phyloP scores from a whole-genome alignment of 2,888 invertebrate species.

The Trichopria drosophilae region DNA sequence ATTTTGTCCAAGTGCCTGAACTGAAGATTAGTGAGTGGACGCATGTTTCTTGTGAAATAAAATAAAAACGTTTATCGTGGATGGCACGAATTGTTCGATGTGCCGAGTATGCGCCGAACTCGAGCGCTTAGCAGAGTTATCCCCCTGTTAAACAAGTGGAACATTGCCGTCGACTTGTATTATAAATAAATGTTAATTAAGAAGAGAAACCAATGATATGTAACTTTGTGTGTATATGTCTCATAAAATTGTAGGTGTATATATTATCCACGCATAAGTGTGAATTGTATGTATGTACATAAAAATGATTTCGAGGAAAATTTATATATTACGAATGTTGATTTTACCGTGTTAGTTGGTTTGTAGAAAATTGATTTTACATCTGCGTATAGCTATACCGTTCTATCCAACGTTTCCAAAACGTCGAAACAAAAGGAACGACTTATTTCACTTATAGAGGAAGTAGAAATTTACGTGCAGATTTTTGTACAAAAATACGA shows the following conservation, averaged over 20 bases:
- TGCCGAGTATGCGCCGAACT: too few relatives aligned
- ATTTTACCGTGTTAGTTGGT: too few relatives aligned
- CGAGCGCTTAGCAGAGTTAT: too few relatives aligned
- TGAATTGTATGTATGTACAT: constrained; percentile 25
- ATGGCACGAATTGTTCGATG: constrained; percentile 9
- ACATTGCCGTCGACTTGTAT: constrained; percentile 28
- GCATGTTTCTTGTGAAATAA: constrained; percentile 16
- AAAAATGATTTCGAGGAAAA: constrained; percentile 23
- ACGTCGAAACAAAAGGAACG: too few relatives aligned
- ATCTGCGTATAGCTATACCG: too few relatives aligned
- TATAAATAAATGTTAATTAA: constrained; percentile 34
- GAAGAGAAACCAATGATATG: constrained; percentile 28
- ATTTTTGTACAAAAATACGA: too few relatives aligned
- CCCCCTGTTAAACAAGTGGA: constrained; percentile 21
- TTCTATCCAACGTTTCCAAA: too few relatives aligned
- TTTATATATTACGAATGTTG: too few relatives aligned
- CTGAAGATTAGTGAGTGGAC: constrained; percentile 28
- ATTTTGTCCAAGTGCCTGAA: constrained; percentile 35
- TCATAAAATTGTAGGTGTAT: constrained; percentile 27
- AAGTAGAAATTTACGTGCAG: too few relatives aligned
- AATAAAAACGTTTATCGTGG: not conserved
- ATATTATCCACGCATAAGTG: constrained; percentile 23
- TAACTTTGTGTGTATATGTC: constrained; percentile 32
- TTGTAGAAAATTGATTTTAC: too few relatives aligned
- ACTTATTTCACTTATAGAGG: too few relatives aligned